phyloP scores from a whole-genome alignment of 1,140 invertebrate genomes.

The Drosophila paulistorum region DNA sequence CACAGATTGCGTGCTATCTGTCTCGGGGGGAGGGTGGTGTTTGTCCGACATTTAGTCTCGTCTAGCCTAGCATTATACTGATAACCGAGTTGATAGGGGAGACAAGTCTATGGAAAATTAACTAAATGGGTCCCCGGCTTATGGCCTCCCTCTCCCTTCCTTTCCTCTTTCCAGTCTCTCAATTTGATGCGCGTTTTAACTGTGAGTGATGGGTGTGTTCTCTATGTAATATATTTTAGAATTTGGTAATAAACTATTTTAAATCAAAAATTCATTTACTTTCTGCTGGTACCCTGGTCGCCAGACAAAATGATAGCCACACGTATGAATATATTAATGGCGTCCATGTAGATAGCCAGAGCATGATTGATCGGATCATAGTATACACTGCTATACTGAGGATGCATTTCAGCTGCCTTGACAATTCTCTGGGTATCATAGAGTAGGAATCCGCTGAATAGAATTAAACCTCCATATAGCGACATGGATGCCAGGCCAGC shows the following conservation, averaged over 20 bases:
- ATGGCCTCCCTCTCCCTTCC: too few species aligned
- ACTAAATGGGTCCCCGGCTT: constrained; percentile 38
- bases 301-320: constrained; percentile 93
- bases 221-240: background rate
- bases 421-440: constrained; percentile 98
- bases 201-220: too few species aligned
- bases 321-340: constrained; percentile 98
- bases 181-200: background rate
- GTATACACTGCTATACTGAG: constrained; percentile 86
- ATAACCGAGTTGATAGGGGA: background rate
- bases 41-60: constrained; percentile 16
- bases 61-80: background rate
- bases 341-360: constrained; percentile 96
- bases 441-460: constrained; percentile 96
- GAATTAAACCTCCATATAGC: constrained; percentile 96
- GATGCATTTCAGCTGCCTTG: constrained; percentile 92
- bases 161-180: too few species aligned
- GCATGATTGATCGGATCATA: constrained; percentile 98
- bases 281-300: constrained; percentile 72
- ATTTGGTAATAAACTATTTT: constrained; percentile 13
- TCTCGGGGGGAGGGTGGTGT: background rate
- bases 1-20: too few species aligned
- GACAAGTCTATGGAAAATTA: constrained; percentile 29
- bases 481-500: constrained; percentile 94
- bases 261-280: constrained; percentile 1